Evolutionary conservation across 2,888 invertebrate genomes (phyloP), one percentile per base, ranked within the genome.

Genomic region (Alcis repandata): DNA sequence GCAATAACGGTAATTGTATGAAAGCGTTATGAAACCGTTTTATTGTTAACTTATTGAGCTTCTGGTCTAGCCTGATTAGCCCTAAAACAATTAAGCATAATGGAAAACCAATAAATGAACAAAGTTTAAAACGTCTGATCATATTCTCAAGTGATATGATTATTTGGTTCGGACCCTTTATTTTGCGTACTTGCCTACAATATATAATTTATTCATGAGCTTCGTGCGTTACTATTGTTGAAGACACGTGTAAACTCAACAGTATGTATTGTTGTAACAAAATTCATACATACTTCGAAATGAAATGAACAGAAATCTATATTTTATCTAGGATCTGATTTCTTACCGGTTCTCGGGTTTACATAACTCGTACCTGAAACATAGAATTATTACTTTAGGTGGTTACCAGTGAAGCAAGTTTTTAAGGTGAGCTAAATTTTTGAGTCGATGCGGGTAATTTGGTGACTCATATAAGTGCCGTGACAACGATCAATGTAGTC

Each of bases 281-380:
- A 52, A 15, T 36, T 43, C 48, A 43, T 54, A 67, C 15, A 33
- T 38, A 56, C 27, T 62, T 62, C 40, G 41, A 19, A 4, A 57
- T 56, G 54, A 61, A 63, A 57, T 67, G 41, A 57, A 64, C 62
- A 58, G 59, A 60, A 48, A 17, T 49, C 46, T 46, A 52, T 60
- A 10, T 51, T 57, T 58, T 45, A 41, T 22, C 46, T 46, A 51
- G 38, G 46, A 53, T 45, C 11, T 20, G 43, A 33, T 64, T 67
- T 58, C 85, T 83, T 80, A 86, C 86, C 84, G 73, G 72, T 65
- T 64, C 58, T 53, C 71, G 66, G 69, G 63, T 73, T 86, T 79
- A 86, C 86, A 86, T 84, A 78, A 76, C 78, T 79, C 79, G 78
- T 87, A 87, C 87, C 87, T 86, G 85, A 59, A 82, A 82, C 66